Evolutionary conservation across 1,140 invertebrate species (phyloP).

Genomic region (Meteorus sp.): DNA sequence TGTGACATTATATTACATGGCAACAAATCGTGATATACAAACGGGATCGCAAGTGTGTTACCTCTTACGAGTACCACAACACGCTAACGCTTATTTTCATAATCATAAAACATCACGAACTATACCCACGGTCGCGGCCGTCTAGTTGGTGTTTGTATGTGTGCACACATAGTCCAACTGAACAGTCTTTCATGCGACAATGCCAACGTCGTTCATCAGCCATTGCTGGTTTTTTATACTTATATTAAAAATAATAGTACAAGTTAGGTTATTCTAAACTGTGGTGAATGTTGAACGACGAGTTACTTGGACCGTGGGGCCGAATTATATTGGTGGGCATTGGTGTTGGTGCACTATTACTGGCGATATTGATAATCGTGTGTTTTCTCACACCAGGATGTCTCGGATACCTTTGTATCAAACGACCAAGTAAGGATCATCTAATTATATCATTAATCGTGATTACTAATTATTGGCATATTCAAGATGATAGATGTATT

Average conservation of each 20-base stretch:
- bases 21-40: no score
- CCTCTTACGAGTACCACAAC: no score
- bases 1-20: no score
- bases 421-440: constrained; percentile 47
- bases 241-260: neutral
- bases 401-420: constrained; percentile 52
- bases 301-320: constrained; percentile 54
- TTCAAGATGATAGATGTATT: no score
- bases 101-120: neutral
- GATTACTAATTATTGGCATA: no score
- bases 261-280: neutral
- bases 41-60: neutral
- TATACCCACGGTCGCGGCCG: no score
- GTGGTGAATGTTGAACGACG: constrained; percentile 52
- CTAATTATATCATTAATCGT: constrained; percentile 1
- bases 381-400: constrained; percentile 59
- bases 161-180: no score
- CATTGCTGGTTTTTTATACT: constrained; percentile 7
- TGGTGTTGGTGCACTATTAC: constrained; percentile 41
- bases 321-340: constrained; percentile 50
- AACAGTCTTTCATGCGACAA: constrained; percentile 1
- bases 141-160: no score
- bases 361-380: constrained; percentile 49
- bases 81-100: neutral
- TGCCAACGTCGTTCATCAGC: neutral